These are phyloP conservation scores for Orthonychiurus folsomi DNA, from an alignment of 2,888 invertebrate genomes.

Conservation along the genomic window DNA sequence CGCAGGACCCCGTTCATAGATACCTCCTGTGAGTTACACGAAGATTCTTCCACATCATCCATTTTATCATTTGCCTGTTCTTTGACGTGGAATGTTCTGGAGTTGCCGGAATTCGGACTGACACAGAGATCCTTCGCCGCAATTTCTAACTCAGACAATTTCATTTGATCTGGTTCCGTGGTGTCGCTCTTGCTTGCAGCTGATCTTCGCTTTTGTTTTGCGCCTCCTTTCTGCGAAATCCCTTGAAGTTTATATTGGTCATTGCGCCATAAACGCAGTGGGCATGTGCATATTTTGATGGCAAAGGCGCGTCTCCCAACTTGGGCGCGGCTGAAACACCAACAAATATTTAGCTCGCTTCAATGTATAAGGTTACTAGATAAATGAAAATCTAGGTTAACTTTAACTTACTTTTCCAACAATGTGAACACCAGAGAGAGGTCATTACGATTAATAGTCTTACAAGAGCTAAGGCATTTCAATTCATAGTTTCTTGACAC, in stretches of 20 bases:
- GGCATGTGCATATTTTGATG: background rate
- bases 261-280: background rate
- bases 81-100: no score
- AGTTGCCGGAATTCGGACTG: background rate
- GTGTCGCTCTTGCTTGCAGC: background rate
- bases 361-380: no score
- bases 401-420: background rate
- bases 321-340: background rate
- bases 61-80: background rate
- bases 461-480: background rate
- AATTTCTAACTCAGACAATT: background rate
- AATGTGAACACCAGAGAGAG: background rate
- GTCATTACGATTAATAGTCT: background rate
- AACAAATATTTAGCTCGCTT: background rate
- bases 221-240: background rate
- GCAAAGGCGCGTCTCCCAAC: background rate
- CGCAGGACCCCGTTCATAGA: no score
- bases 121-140: background rate
- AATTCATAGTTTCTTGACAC: background rate
- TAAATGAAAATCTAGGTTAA: background rate
- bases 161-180: no score
- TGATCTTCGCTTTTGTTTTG: no score
- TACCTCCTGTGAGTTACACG: no score
- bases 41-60: no score
- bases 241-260: background rate